Evolutionary conservation across 2,797 vertebrate genomes (phyloP), one percentile per base, ranked within the genome.

Genomic region (Thamnophis elegans): DNA sequence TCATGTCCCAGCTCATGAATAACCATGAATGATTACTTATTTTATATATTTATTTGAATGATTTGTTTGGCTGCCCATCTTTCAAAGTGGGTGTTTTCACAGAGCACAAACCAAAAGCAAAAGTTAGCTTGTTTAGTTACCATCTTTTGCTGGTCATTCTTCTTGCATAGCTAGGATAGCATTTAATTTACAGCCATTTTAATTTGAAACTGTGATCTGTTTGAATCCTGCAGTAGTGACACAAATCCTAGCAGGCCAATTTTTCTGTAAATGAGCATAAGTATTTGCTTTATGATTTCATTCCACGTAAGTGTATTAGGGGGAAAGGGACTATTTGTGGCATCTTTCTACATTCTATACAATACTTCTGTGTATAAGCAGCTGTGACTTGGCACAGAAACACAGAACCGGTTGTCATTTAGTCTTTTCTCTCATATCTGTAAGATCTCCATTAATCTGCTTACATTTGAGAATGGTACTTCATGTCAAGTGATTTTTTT

Each of bases 381-480:
- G 85, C 87, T 91, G 56, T 92, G 92, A 92, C 96, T 96, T 95
- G 95, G 62, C 90, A 92, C 56, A 89, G 47, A 92, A 42, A 82
- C 11, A 16, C 88, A 89, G 73, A 89, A 82, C 88, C 89, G 93
- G 87, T 82, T 82, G 86, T 92, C 65, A 88, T 93, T 96, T 94
- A 91, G 95, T 95, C 96, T 94, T 89, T 93, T 94, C 88, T 60
- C 94, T 65, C 93, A 95, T 91, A 87, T 95, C 92, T 92, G 94
- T 96, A 96, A 96, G 95, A 95, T 94, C 65, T 94, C 91, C 90
- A 91, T 95, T 93, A 89, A 93, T 96, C 95, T 94, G 90, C 92
- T 54, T 91, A 85, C 89, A 93, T 92, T 90, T 53, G 94, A 96
- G 25, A n/a, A 92, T 90, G 88, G 2, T 0, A 16, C 32, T 92